Percentiles rank a stretch among this genome's conserved stretches.
Evolutionary conservation across 1,140 invertebrate genomes (phyloP).

Genomic region (Ostrea edulis): DNA sequence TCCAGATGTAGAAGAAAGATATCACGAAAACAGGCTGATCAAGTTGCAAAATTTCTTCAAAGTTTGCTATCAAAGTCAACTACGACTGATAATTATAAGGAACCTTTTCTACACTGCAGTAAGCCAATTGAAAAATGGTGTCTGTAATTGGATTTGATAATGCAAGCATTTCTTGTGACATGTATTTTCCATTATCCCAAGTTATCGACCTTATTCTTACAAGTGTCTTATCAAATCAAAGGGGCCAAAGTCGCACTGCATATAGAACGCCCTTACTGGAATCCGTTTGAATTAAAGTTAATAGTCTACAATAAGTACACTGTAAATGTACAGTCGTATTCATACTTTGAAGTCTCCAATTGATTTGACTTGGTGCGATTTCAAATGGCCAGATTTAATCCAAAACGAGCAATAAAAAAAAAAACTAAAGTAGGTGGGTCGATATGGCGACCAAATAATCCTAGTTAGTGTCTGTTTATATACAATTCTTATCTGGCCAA

Average conservation of each 20-base stretch:
- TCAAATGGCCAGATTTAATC: neutral
- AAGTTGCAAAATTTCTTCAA: no score
- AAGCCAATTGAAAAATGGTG: no score
- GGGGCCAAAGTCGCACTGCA: neutral
- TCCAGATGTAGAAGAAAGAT: no score
- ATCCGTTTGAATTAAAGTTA: slow-evolving; percentile 13
- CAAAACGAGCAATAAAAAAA: slow-evolving; percentile 15
- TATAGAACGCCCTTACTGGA: neutral
- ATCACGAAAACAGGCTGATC: no score
- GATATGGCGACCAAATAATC: neutral
- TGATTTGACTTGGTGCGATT: neutral
- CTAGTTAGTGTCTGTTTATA: slow-evolving; percentile 25
- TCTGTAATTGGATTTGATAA: no score
- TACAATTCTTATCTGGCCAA: slow-evolving; percentile 13
- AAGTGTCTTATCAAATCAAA: neutral
- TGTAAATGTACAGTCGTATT: neutral
- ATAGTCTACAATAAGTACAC: neutral
- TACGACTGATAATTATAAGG: no score
- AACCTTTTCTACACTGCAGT: no score
- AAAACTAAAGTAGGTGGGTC: neutral
- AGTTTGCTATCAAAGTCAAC: no score
- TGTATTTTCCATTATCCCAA: neutral
- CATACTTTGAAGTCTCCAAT: neutral
- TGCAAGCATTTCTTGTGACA: neutral
- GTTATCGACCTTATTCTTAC: neutral